Percentiles rank a stretch among this genome's conserved stretches.
These are phyloP conservation scores for Isichthys henryi DNA, from an alignment of 2,113 vertebrate genomes.

Conservation along the genomic window DNA sequence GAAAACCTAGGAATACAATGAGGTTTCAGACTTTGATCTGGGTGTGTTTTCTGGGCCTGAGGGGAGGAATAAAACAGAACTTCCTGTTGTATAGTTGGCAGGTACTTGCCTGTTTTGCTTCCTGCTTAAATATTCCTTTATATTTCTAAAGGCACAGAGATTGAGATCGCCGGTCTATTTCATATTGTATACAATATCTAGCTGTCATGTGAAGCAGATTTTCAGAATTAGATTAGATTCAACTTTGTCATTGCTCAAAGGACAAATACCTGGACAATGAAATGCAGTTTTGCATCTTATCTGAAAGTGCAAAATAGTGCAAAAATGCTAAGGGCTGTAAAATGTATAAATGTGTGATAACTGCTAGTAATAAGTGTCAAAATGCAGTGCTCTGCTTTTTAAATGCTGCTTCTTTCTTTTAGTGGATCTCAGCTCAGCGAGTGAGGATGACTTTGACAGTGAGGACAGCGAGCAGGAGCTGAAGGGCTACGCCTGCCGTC, in stretches of 20 bases:
- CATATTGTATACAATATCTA: not conserved
- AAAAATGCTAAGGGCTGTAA: not conserved
- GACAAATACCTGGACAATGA: not conserved
- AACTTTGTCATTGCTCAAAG: not conserved
- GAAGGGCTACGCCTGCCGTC: conserved; percentile 86
- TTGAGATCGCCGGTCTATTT: not conserved
- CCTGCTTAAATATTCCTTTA: not conserved
- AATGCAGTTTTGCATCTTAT: not conserved
- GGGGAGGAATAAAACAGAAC: not conserved
- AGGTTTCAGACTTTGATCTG: not conserved
- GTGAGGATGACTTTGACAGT: conserved; percentile 95
- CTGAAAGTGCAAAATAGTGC: not conserved
- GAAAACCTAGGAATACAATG: not conserved
- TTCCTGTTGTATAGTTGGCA: not conserved
- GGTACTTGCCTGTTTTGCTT: not conserved
- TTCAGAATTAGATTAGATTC: not conserved
- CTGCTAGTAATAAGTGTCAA: not conserved
- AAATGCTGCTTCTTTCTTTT: conserved; percentile 16
- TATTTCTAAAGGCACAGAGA: not conserved
- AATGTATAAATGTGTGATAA: not conserved
- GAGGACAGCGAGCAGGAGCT: conserved; percentile 94
- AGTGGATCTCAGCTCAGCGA: conserved; percentile 96
- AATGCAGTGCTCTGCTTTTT: not conserved
- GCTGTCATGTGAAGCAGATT: not conserved
- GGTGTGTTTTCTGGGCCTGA: not conserved